Evolutionary conservation across 2,888 invertebrate species (phyloP), one percentile per base, ranked within the genome.

Genomic region (Hypomecis punctinalis): DNA sequence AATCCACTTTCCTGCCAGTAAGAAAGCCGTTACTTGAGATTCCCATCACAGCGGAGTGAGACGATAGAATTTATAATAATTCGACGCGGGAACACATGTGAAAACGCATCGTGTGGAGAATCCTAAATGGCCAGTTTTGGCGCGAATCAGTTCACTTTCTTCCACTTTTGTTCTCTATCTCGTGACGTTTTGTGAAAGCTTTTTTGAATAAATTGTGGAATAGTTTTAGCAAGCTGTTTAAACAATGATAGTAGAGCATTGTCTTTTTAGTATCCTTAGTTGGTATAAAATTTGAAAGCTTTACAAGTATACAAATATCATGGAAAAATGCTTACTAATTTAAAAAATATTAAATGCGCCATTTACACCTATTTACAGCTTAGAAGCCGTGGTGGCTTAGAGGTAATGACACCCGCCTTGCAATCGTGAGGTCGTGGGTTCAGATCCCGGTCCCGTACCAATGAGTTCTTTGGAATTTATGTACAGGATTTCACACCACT

Each of bases 21-120:
- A 84, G 88, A 86, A 86, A 85, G 86, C 76, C 65, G 46, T 52
- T 52, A 56, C 65, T 74, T 77, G 77, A 36, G 63, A 71, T 71
- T 71, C 71, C 37, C 49, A 55, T 54, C 59, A 59, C 33, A 13
- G 40, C 9, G n/a, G 54, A 46, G 80, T 77, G 78, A 79, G 76
- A 82, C 77, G 66, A 74, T 77, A 74, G 85, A 83, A 87, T 88
- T 80, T 88, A 84, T 87, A 87, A 86, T 85, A 85, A 79, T 81
- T 75, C 48, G 70, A 75, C 73, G 73, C 70, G 65, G 76, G 75
- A 75, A 81, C 87, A 81, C 68, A 69, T 79, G 90, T 88, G 90
- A 90, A 90, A 90, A 85, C 83, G 42, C 54, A 33, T 52, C 86
- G 87, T 85, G 90, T 70, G 49, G 48, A 49, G 90, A 85, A 89